Evolutionary conservation across 1,140 invertebrate genomes (phyloP), one percentile per base, ranked within the genome.

Genomic region (Holcopasites calliopsidis): DNA sequence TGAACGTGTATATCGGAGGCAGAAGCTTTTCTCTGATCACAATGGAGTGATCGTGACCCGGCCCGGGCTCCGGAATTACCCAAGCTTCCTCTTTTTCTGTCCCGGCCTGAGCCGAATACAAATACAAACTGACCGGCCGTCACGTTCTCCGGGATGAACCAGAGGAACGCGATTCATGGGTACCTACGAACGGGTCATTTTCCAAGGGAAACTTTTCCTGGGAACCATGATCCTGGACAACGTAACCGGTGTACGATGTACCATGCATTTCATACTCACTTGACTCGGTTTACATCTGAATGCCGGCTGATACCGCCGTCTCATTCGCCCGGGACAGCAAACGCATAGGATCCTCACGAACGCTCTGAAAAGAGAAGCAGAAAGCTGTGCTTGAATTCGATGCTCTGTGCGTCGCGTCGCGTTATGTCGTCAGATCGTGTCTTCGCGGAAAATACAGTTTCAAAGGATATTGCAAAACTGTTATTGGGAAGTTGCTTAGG

Each of bases 281-380:
- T 96, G 96, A 79, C 95, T 96, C 77, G 94, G 94, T 92, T 96
- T 96, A 82, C 95, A 95, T 77, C 95, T 93, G 79, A 96, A 94
- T 70, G 95, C 95, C 18, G 95, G 95, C 84, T 96, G 95, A 91
- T 96, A 96, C 88, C 95, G 94, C 86, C 95, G 92, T 69, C 95
- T 93, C 80, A 96, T 93, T 84, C 94, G 94, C 57, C 95, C 92
- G 1, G 95, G 95, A 89, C 96, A 96, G 91, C 96, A 96, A 31
- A 94, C 95, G 88, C 96, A 97, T 42, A 97, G 90, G 76, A 97
- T 95, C 76, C 96, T 93, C 40, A 95, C 94, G 90, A 97, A 97
- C 35, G 96, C 96, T 90, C 96, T 97, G 94, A 3, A 94, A 95
- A 86, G n/a, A n/a, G n/a, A 38, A 23, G 38, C 91, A 86, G 85